Conservation (phyloP, 2,113 vertebrate species). For the Strix aluco region DNA sequence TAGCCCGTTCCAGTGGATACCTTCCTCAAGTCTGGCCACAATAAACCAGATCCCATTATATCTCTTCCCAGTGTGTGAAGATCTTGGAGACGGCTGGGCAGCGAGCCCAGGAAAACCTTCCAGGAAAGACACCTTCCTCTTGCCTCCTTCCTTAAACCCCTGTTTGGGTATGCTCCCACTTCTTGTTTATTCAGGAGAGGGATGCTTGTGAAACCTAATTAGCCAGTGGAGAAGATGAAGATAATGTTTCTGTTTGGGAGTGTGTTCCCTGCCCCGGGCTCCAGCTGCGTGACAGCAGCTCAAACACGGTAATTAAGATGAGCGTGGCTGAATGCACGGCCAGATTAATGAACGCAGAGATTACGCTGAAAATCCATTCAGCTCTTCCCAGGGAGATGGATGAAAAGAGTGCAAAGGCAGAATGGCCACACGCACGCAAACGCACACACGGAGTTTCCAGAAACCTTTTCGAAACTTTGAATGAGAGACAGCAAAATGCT, state of each 20-base stretch:
- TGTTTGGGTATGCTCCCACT: not conserved
- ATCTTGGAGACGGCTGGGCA: not conserved
- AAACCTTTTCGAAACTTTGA: constrained; percentile 37
- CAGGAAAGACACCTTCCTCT: not conserved
- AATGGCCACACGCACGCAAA: not conserved
- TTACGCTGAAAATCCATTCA: not conserved
- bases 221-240: not conserved
- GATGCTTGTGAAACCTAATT: constrained; percentile 40
- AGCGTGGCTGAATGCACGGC: not conserved
- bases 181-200: not conserved
- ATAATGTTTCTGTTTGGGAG: constrained; percentile 1
- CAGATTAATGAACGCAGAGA: not conserved
- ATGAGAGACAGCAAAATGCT: not conserved
- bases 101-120: not conserved
- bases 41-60: not conserved
- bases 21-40: not conserved
- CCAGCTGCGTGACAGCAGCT: constrained; percentile 37
- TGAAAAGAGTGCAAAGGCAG: not conserved
- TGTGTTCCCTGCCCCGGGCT: not conserved
- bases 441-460: not conserved
- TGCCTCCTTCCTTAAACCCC: not conserved
- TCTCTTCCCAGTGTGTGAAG: not conserved
- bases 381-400: not conserved
- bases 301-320: not conserved
- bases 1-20: not conserved